These are phyloP conservation scores for Drosophila kohkoa DNA, from an alignment of 1,140 invertebrate genomes.

Conservation along the genomic window DNA sequence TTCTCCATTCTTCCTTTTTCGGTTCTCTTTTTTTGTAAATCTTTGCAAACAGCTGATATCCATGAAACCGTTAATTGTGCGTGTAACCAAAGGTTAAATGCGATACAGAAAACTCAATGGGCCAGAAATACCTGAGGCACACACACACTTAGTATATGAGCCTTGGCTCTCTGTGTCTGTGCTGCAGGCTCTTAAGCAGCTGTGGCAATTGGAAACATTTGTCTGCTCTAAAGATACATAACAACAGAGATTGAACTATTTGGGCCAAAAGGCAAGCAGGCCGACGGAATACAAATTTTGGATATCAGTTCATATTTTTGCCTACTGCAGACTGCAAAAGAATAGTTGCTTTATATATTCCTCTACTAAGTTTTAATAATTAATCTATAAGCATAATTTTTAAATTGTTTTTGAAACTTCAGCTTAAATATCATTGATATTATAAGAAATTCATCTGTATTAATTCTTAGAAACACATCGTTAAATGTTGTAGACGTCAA, in stretches of 20 bases:
- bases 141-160: background rate
- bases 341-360: too few relatives aligned
- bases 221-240: background rate
- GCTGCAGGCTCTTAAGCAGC: conserved; percentile 36
- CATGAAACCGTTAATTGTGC: conserved; percentile 74
- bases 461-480: too few relatives aligned
- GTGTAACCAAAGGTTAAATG: conserved; percentile 58
- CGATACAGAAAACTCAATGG: conserved; percentile 44
- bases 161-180: conserved; percentile 1
- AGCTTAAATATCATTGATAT: too few relatives aligned
- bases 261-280: background rate
- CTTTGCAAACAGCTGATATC: conserved; percentile 67
- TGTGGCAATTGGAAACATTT: conserved; percentile 29
- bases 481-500: too few relatives aligned
- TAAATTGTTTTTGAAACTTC: too few relatives aligned
- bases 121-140: conserved; percentile 36
- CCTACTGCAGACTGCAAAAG: too few relatives aligned
- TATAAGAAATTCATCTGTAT: too few relatives aligned
- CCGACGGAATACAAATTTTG: too few relatives aligned
- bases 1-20: conserved; percentile 6
- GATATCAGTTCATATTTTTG: too few relatives aligned
- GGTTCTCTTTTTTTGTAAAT: conserved; percentile 21
- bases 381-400: too few relatives aligned
- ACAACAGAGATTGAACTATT: too few relatives aligned
- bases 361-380: too few relatives aligned